Conservation (phyloP, 2,797 vertebrate genomes). For the Petrocephalus schoutedeni region DNA sequence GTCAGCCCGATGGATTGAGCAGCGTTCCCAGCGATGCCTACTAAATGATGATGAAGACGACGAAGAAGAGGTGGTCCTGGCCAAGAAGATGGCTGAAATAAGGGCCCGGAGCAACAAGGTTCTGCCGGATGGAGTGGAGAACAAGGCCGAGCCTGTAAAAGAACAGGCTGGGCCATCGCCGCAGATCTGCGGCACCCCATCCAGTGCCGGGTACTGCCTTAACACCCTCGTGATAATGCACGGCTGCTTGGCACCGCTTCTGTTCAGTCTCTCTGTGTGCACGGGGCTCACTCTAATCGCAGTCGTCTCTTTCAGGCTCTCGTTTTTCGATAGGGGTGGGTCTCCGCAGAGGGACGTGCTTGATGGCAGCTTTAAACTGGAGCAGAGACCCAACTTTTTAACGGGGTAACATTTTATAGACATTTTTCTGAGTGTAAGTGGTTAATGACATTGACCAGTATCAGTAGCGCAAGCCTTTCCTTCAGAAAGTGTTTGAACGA, state of each 20-base stretch:
- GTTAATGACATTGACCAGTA: not conserved
- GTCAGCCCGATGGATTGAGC: slow-evolving; percentile 81
- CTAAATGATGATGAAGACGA: slow-evolving; percentile 76
- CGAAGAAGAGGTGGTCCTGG: slow-evolving; percentile 69
- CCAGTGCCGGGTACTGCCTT: slow-evolving; percentile 11
- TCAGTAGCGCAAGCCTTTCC: not conserved
- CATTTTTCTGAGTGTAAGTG: not conserved
- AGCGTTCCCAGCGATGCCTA: slow-evolving; percentile 69
- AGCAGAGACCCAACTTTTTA: slow-evolving; percentile 73
- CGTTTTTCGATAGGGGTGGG: slow-evolving; percentile 56
- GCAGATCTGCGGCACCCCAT: slow-evolving; percentile 48
- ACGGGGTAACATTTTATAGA: slow-evolving; percentile 57
- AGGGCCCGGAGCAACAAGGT: slow-evolving; percentile 69
- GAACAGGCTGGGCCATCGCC: slow-evolving; percentile 45
- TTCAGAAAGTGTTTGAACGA: not conserved
- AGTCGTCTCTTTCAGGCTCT: slow-evolving; percentile 45
- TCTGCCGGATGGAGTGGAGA: slow-evolving; percentile 78
- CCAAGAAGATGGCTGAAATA: slow-evolving; percentile 60
- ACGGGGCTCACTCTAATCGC: not conserved
- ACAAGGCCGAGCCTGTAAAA: slow-evolving; percentile 67
- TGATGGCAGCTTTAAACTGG: slow-evolving; percentile 68
- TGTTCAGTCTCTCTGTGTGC: not conserved
- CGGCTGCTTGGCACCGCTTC: not conserved
- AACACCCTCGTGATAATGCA: not conserved
- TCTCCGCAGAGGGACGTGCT: slow-evolving; percentile 75